Conservation (phyloP, 2,797 vertebrate species). For the Mycteria americana region DNA sequence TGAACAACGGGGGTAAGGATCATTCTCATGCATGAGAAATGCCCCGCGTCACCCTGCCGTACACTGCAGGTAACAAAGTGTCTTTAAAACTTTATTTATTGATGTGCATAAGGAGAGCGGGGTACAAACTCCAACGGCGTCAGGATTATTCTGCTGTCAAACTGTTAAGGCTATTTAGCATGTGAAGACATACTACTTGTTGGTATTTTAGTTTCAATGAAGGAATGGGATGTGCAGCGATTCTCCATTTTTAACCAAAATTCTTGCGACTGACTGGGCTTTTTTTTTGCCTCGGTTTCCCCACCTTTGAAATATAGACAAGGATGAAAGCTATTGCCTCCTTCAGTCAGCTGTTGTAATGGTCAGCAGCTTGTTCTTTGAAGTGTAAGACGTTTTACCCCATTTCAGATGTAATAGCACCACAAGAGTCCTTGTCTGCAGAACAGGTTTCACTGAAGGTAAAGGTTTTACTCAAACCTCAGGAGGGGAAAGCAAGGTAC, state of each 20-base stretch:
- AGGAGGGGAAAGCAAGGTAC: neutral
- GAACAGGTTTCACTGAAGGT: neutral
- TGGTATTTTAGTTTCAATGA: neutral
- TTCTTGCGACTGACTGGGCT: neutral
- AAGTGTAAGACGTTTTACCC: neutral
- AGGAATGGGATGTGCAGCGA: neutral
- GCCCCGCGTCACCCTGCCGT: rapidly evolving
- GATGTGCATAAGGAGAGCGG: neutral
- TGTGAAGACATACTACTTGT: neutral
- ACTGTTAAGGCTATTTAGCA: neutral
- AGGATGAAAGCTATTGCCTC: neutral
- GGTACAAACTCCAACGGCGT: neutral
- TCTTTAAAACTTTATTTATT: neutral
- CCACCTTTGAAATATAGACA: neutral
- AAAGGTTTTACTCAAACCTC: neutral
- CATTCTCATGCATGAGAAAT: neutral
- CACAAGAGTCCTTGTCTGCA: neutral
- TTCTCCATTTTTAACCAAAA: neutral
- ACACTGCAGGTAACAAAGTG: neutral
- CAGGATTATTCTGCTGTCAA: neutral
- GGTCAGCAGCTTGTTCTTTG: neutral
- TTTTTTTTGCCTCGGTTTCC: neutral
- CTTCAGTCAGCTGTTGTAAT: neutral
- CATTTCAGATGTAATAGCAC: neutral
- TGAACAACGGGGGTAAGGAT: neutral